Conservation (phyloP, 2,797 vertebrate genomes). For the Pseudomugil tenellus region DNA sequence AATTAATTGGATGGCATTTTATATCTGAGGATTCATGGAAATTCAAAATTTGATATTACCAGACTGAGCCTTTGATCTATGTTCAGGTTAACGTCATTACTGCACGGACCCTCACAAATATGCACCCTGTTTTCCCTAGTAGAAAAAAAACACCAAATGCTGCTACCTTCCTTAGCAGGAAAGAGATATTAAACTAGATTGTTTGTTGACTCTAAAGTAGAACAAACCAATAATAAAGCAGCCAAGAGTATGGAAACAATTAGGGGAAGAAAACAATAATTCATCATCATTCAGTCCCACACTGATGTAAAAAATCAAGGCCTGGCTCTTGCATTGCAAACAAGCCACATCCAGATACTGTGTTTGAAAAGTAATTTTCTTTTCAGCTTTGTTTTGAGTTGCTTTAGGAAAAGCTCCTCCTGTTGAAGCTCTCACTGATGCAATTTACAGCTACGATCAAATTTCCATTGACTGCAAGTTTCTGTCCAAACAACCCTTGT, state of each 20-base stretch:
- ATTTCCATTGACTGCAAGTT: conserved; percentile 24
- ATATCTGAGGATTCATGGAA: not conserved
- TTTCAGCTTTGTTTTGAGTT: conserved; percentile 8
- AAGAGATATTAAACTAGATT: conserved; percentile 29
- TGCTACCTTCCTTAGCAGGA: conserved; percentile 55
- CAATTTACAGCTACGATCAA: conserved; percentile 10
- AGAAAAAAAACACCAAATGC: conserved; percentile 39
- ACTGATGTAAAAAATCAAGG: conserved; percentile 18
- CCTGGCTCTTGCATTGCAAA: conserved; percentile 1
- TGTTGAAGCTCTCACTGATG: conserved; percentile 3
- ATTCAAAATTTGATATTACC: not conserved
- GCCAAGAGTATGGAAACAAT: conserved; percentile 83
- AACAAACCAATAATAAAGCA: conserved; percentile 74
- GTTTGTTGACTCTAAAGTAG: conserved; percentile 76
- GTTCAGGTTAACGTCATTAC: not conserved
- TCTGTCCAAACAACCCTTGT: conserved; percentile 4
- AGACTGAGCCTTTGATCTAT: not conserved
- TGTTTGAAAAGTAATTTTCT: conserved; percentile 10
- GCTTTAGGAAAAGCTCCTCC: conserved; percentile 6
- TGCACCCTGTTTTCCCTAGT: not conserved
- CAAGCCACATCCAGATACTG: not conserved
- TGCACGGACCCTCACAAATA: not conserved
- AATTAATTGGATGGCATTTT: not conserved
- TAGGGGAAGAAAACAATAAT: conserved; percentile 67
- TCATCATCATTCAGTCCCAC: conserved; percentile 6